These are phyloP conservation scores for Meghimatium bilineatum DNA, from an alignment of 2,888 invertebrate species.

Conservation along the genomic window DNA sequence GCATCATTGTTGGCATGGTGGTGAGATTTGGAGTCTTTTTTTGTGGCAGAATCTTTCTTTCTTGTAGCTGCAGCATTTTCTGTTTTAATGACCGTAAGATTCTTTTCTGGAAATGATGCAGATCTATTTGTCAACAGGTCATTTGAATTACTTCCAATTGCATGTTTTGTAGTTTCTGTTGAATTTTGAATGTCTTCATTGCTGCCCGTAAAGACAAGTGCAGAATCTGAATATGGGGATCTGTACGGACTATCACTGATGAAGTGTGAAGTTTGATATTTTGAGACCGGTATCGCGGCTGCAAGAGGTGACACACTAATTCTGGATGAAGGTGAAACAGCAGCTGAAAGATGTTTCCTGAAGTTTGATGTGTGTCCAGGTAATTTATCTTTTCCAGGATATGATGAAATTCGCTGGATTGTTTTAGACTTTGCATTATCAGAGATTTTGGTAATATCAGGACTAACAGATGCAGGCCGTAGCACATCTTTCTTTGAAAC, in stretches of 20 bases:
- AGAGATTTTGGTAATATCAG: background rate
- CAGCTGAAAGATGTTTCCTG: background rate
- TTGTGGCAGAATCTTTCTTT: background rate
- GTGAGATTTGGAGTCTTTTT: background rate
- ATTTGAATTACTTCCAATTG: background rate
- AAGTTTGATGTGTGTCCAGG: background rate
- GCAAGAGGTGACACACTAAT: background rate
- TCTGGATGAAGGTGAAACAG: background rate
- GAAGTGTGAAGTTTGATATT: background rate
- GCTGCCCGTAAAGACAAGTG: background rate
- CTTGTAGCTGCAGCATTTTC: background rate
- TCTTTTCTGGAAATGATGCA: background rate
- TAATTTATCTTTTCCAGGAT: conserved; percentile 25
- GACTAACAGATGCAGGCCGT: background rate
- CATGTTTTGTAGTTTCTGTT: background rate
- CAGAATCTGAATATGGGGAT: conserved; percentile 27
- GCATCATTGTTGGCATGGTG: background rate
- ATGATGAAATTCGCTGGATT: conserved; percentile 26
- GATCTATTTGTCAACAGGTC: background rate
- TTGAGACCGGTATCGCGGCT: background rate
- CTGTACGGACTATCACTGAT: conserved; percentile 35
- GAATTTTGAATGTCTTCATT: background rate
- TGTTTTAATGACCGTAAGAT: background rate
- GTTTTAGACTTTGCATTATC: background rate
- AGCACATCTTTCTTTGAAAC: background rate